Percentiles rank a stretch among this genome's conserved stretches.
Conservation (phyloP, 1,140 invertebrate species). For the Leptonema lineaticorne region DNA sequence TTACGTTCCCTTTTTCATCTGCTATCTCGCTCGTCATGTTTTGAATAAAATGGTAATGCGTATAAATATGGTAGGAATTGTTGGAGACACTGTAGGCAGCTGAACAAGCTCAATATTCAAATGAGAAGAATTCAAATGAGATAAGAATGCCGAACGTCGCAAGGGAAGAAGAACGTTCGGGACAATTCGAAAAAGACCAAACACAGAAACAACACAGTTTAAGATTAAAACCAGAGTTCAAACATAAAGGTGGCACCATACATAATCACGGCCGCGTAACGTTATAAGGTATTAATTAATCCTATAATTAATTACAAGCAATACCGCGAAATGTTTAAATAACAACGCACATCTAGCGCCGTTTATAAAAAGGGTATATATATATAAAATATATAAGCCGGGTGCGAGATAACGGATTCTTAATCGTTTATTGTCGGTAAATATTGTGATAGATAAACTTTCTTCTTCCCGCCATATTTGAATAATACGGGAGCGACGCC, state of each 20-base stretch:
- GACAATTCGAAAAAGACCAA: not conserved
- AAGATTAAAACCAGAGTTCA: not conserved
- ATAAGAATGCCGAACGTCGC: not conserved
- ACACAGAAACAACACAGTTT: not conserved
- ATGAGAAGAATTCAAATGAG: slow-evolving; percentile 11
- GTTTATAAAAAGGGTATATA: not conserved
- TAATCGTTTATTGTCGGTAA: too few relatives aligned
- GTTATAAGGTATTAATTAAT: too few relatives aligned
- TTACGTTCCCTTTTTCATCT: not conserved
- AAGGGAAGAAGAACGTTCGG: not conserved
- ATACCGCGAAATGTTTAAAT: not conserved
- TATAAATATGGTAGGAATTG: slow-evolving; percentile 2
- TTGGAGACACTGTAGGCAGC: not conserved
- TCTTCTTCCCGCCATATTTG: too few relatives aligned
- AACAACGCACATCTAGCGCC: not conserved
- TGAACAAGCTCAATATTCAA: slow-evolving; percentile 10
- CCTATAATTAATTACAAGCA: too few relatives aligned
- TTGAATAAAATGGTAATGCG: slow-evolving; percentile 14
- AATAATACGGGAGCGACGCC: too few relatives aligned
- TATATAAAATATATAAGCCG: too few relatives aligned
- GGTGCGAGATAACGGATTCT: too few relatives aligned
- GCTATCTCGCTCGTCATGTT: not conserved
- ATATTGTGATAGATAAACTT: too few relatives aligned
- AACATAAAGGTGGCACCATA: not conserved
- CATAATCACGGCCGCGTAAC: not conserved